Evolutionary conservation across 2,113 vertebrate species (phyloP).

Genomic region (Falco punctatus): DNA sequence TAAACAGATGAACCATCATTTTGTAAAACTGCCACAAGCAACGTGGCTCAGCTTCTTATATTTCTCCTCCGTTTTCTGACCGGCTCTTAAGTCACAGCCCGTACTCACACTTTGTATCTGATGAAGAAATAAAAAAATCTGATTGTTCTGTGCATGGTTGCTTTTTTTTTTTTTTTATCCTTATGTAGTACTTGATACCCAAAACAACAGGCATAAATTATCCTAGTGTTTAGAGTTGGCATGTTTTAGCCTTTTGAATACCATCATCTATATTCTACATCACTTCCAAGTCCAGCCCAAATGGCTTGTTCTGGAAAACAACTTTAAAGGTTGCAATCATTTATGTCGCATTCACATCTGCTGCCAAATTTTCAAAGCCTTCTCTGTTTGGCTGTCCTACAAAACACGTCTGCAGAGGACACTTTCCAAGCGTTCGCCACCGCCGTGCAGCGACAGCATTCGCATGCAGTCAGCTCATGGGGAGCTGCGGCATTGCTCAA

Average conservation of each 20-base stretch:
- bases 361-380: not conserved
- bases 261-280: not conserved
- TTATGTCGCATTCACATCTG: not conserved
- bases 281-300: not conserved
- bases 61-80: not conserved
- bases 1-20: not conserved
- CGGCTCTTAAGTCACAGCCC: not conserved
- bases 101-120: not conserved
- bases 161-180: not conserved
- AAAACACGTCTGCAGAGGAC: not conserved
- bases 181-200: not conserved
- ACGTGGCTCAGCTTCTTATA: not conserved
- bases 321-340: conserved; percentile 7
- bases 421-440: not conserved
- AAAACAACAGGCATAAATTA: conserved; percentile 37
- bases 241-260: not conserved
- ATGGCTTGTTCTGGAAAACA: not conserved
- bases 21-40: not conserved
- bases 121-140: not conserved
- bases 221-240: not conserved
- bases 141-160: not conserved
- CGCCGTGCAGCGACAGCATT: not conserved
- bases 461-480: not conserved
- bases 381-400: not conserved
- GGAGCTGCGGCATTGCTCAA: not conserved